Base-by-base conservation (phyloP, 1,140 invertebrate species). In the Trichonephila inaurata region DNA sequence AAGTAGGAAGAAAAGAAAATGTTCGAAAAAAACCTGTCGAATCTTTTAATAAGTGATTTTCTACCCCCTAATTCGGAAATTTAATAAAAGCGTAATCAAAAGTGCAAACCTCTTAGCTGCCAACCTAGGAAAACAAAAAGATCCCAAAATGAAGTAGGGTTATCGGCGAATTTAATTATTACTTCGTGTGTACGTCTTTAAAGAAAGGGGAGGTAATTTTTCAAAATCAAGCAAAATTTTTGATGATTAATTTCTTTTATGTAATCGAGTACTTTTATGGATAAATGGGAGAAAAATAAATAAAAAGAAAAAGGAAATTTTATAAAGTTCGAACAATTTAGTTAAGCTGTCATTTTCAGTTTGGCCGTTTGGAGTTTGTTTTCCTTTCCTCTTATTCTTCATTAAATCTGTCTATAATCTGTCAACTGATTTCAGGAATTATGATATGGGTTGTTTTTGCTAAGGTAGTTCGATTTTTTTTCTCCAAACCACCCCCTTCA, bases 61-160 rank as follows among this genome's bases (percentile, higher is more conserved):
- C n/a, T 24, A 44, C 24, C 61, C 14, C 72, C 40, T 58, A 69
- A 72, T 72, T 58, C 40, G 18, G 72, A 72, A 89, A 77, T 62
- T 89, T 89, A 66, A 89, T 89, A 89, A 77, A 88, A 89, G 33
- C 51, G 64, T 58, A 89, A 89, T 89, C 88, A 89, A 88, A 88
- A 61, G 28, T 4, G n/a, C 28, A 28, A 33, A 61, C 64, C 77
- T 77, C n/a, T 21, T 24, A 60, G 89, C 89, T 51, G 40, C 24
- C 51, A 61, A 14, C 18, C 16, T 81, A 77, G 28, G 60, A 6
- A 66, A 58, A 24, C 40, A 72, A 58, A 24, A 72, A 21, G n/a
- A 1, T 14, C 21, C 0, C 8, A n/a, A 82, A 89, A 51, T 72
- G 62, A 66, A 66, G 85, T 4, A n/a, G 33, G 33, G 6, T 82